Conservation (phyloP, 2,888 invertebrate species). For the Lasius platythorax region DNA sequence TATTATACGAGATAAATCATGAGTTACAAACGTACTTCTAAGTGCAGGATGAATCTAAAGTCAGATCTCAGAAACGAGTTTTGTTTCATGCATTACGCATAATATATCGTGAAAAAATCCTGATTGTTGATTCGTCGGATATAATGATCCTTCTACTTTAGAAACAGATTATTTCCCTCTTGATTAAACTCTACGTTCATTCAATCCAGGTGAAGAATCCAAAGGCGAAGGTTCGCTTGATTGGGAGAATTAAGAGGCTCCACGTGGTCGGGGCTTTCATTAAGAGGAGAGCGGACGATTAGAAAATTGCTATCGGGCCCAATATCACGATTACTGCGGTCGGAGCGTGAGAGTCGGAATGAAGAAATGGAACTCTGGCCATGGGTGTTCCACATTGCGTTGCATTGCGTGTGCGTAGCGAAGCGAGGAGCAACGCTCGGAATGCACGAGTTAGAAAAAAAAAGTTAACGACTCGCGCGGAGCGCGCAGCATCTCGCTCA, state of each 20-base stretch:
- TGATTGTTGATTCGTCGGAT: neutral
- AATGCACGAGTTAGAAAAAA: conserved; percentile 29
- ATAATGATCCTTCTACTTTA: neutral
- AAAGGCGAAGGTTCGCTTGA: conserved; percentile 73
- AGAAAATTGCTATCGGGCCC: conserved; percentile 62
- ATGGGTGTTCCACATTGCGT: conserved; percentile 5
- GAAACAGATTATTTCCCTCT: neutral
- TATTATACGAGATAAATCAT: neutral
- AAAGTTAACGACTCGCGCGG: conserved; percentile 40
- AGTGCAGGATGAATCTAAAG: neutral
- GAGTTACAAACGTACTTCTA: neutral
- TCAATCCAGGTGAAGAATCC: conserved; percentile 24
- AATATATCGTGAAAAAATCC: too few relatives aligned
- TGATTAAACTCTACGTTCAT: neutral
- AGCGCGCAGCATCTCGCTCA: neutral
- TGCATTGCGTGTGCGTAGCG: conserved; percentile 1
- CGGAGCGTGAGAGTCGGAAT: conserved; percentile 42
- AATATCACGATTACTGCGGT: conserved; percentile 42
- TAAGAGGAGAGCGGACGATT: conserved; percentile 69
- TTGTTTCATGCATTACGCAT: neutral
- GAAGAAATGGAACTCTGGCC: conserved; percentile 5
- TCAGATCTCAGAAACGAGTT: neutral
- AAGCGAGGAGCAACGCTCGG: conserved; percentile 36
- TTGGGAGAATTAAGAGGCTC: conserved; percentile 82
- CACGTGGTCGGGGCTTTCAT: conserved; percentile 74